Evolutionary conservation across 2,797 vertebrate species (phyloP).

Genomic region (Megaceryle alcyon): DNA sequence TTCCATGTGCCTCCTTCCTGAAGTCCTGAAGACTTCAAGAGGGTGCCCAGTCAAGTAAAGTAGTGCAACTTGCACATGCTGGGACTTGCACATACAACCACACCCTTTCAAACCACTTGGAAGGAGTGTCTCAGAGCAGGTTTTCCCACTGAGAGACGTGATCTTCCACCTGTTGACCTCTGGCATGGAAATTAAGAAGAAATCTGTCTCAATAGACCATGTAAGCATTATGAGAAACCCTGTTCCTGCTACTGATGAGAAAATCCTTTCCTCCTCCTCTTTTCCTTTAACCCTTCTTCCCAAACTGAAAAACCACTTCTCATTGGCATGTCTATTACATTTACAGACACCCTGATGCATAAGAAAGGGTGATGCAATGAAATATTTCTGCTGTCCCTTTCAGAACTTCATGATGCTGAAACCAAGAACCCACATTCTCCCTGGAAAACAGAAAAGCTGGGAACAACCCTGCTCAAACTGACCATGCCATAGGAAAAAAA

Average conservation of each 20-base stretch:
- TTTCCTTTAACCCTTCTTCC: not conserved
- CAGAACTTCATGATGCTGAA: not conserved
- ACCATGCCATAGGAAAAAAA: not conserved
- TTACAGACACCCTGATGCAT: not conserved
- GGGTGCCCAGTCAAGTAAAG: not conserved
- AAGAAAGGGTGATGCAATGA: not conserved
- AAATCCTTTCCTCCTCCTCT: not conserved
- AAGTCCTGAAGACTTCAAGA: not conserved
- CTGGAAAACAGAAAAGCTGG: not conserved
- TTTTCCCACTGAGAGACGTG: not conserved
- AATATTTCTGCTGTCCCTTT: not conserved
- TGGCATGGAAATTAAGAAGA: slow-evolving; percentile 13
- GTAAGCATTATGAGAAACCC: not conserved
- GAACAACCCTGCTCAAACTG: not conserved
- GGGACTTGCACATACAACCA: not conserved
- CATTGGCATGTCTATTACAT: not conserved
- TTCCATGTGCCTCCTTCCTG: not conserved
- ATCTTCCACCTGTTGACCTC: slow-evolving; percentile 24
- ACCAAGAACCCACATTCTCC: not conserved
- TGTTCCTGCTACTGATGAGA: not conserved
- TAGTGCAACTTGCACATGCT: not conserved
- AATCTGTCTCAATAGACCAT: not conserved
- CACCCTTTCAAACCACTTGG: slow-evolving; percentile 33
- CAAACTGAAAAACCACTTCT: not conserved
- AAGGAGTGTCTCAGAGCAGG: slow-evolving; percentile 34